Conservation (phyloP, 1,140 invertebrate species). For the Cheumatopsyche charites region DNA sequence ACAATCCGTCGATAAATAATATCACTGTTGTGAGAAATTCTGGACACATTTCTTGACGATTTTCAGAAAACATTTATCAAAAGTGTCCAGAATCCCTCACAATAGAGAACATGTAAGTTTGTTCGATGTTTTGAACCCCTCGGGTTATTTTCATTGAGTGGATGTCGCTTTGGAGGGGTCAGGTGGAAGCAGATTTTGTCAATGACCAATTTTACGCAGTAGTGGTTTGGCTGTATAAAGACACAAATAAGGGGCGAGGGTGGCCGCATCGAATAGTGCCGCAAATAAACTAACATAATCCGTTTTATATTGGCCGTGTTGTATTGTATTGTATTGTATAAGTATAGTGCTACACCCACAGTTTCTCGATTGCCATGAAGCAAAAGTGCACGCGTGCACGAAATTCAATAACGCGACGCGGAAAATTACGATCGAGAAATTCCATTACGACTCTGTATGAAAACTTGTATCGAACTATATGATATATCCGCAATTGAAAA, state of each 20-base stretch:
- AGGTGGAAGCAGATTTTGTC: slow-evolving; percentile 31
- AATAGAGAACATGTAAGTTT: background rate
- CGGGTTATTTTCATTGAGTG: slow-evolving; percentile 12
- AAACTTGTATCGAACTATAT: too few relatives aligned
- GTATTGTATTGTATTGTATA: too few relatives aligned
- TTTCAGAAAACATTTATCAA: too few relatives aligned
- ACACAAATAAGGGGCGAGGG: slow-evolving; percentile 32
- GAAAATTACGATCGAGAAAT: slow-evolving; percentile 10
- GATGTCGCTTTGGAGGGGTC: slow-evolving; percentile 3
- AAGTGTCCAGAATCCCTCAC: too few relatives aligned
- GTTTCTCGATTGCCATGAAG: slow-evolving; percentile 14
- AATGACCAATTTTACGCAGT: slow-evolving; percentile 34
- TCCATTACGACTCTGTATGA: too few relatives aligned
- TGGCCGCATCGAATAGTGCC: slow-evolving; percentile 21
- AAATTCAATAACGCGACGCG: slow-evolving; percentile 11
- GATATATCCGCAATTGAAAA: too few relatives aligned
- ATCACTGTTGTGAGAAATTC: background rate
- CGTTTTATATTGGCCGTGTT: slow-evolving; percentile 27
- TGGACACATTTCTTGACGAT: too few relatives aligned
- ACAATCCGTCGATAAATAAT: background rate
- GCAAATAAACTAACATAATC: slow-evolving; percentile 35
- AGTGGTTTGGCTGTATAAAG: slow-evolving; percentile 20
- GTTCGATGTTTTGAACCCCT: background rate
- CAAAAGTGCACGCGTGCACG: slow-evolving; percentile 24
- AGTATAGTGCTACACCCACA: background rate